phyloP scores from a whole-genome alignment of 2,113 vertebrate genomes.

The Campylomormyrus tamandua region DNA sequence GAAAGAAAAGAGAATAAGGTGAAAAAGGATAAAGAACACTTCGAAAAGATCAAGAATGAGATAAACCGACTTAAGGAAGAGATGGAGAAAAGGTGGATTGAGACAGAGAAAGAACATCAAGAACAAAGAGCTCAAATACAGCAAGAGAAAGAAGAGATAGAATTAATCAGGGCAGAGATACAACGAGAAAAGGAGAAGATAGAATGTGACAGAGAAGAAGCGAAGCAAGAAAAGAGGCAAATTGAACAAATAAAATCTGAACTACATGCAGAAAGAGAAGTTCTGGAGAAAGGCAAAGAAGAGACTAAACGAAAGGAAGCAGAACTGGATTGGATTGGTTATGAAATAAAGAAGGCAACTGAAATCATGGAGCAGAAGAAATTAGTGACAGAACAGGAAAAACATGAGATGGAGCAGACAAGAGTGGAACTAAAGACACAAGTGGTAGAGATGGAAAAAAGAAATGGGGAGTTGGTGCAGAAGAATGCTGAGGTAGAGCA shows the following conservation, averaged over 20 bases:
- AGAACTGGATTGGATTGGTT: slow-evolving; percentile 25
- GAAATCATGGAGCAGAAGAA: slow-evolving; percentile 22
- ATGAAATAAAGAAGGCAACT: slow-evolving; percentile 15
- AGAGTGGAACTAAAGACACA: slow-evolving; percentile 13
- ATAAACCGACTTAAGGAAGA: slow-evolving; percentile 32
- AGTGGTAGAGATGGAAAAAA: slow-evolving; percentile 19
- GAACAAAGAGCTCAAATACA: slow-evolving; percentile 15
- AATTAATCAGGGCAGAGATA: slow-evolving; percentile 26
- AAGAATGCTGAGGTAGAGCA: slow-evolving; percentile 2
- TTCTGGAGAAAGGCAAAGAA: slow-evolving; percentile 19
- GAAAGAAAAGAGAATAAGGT: slow-evolving; percentile 27
- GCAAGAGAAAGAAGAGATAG: slow-evolving; percentile 4
- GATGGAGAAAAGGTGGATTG: slow-evolving; percentile 27
- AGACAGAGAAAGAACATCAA: slow-evolving; percentile 20
- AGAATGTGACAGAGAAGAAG: slow-evolving; percentile 32
- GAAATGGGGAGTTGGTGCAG: slow-evolving; percentile 4
- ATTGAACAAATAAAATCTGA: slow-evolving; percentile 22
- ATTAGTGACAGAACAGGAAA: not conserved
- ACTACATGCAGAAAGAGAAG: slow-evolving; percentile 1
- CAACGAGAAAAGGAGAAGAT: slow-evolving; percentile 23
- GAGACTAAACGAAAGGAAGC: slow-evolving; percentile 20
- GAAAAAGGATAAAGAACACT: slow-evolving; percentile 24
- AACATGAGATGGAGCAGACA: slow-evolving; percentile 12
- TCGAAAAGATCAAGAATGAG: slow-evolving; percentile 31
- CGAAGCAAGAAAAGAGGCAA: not conserved